These are phyloP conservation scores for Clarias platycephalus DNA, from an alignment of 2,797 vertebrate genomes.

Conservation along the genomic window DNA sequence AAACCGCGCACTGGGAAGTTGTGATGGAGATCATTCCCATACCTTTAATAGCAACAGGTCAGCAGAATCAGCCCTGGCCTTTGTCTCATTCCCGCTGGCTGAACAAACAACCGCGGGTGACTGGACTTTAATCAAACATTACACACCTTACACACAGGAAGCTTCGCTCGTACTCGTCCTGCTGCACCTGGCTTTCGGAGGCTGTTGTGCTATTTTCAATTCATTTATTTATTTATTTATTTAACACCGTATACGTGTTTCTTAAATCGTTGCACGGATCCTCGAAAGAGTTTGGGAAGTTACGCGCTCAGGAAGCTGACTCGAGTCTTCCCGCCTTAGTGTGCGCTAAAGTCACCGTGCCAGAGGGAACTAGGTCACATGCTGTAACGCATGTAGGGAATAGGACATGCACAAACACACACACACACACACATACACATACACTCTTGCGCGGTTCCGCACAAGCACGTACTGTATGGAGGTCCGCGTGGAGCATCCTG, in stretches of 20 bases:
- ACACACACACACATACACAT: neutral
- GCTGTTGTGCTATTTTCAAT: neutral
- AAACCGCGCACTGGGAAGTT: conserved; percentile 59
- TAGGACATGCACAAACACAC: neutral
- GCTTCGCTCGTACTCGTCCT: neutral
- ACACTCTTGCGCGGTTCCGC: neutral
- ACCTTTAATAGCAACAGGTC: conserved; percentile 57
- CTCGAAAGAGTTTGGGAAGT: conserved; percentile 37
- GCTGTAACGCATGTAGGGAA: conserved; percentile 41
- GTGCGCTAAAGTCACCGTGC: conserved; percentile 7
- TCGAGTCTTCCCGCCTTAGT: conserved; percentile 19
- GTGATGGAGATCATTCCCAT: conserved; percentile 64
- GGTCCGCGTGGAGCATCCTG: neutral
- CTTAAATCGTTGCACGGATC: neutral
- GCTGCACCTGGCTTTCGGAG: neutral
- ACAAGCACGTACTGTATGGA: conserved; percentile 37
- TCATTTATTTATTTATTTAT: too few species aligned
- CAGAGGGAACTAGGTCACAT: conserved; percentile 45
- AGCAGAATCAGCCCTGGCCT: conserved; percentile 19
- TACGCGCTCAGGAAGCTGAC: conserved; percentile 16
- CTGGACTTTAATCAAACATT: conserved; percentile 5
- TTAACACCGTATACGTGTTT: neutral
- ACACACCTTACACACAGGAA: neutral
- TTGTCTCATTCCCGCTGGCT: neutral
- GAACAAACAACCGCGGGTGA: neutral